A percentile compares a stretch with the other conserved stretches of the same genome.
Evolutionary conservation across 1,140 invertebrate genomes (phyloP).

Genomic region (Mya arenaria): DNA sequence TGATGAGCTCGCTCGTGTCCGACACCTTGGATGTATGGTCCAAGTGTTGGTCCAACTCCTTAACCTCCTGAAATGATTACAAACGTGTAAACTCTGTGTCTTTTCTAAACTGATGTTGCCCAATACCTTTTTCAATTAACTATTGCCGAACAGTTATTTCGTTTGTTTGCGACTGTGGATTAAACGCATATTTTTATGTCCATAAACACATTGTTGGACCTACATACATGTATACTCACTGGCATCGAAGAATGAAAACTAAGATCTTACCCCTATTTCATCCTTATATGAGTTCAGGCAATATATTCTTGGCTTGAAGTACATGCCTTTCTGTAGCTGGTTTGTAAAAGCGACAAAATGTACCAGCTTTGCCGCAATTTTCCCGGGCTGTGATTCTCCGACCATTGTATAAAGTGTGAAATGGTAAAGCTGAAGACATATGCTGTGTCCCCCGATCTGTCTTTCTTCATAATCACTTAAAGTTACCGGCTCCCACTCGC

Average conservation of each 20-base stretch:
- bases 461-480: constrained; percentile 28
- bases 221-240: not conserved
- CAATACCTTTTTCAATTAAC: too few relatives aligned
- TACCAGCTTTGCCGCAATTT: constrained; percentile 40
- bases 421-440: constrained; percentile 24
- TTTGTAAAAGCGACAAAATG: constrained; percentile 42
- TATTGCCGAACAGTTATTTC: too few relatives aligned
- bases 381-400: constrained; percentile 40
- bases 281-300: constrained; percentile 39
- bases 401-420: constrained; percentile 38
- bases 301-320: constrained; percentile 49
- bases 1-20: constrained; percentile 10
- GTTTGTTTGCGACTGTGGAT: too few relatives aligned
- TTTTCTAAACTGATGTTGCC: too few relatives aligned
- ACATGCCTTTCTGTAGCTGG: constrained; percentile 5
- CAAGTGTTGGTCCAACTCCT: not conserved
- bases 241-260: too few relatives aligned
- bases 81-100: too few relatives aligned
- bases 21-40: not conserved
- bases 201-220: too few relatives aligned
- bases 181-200: too few relatives aligned
- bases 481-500: constrained; percentile 27
- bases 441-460: not conserved
- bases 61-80: constrained; percentile 40
- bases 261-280: constrained; percentile 24